phyloP scores from a whole-genome alignment of 2,888 invertebrate species.

The Copidosoma aretas region DNA sequence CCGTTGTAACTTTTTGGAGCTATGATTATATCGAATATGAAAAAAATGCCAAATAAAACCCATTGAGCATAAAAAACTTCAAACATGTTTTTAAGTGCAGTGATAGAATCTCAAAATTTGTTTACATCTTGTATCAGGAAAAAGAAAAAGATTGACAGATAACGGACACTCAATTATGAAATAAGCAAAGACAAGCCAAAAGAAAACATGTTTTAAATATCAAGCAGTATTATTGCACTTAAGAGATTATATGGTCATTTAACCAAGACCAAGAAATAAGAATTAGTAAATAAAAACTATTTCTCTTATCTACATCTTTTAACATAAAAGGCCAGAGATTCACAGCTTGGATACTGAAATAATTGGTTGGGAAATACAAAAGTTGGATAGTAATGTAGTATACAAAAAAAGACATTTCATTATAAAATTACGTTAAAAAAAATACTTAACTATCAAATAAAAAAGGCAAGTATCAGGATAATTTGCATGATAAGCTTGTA shows the following conservation, averaged over 20 bases:
- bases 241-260: not conserved
- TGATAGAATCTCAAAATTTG: slow-evolving; percentile 6
- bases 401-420: not conserved
- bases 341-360: not conserved
- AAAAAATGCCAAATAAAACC: not conserved
- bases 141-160: slow-evolving; percentile 11
- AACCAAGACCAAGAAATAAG: not conserved
- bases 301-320: not conserved
- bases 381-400: not conserved
- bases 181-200: slow-evolving; percentile 9
- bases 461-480: not conserved
- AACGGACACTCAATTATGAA: slow-evolving; percentile 11
- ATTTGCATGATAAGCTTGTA: not conserved
- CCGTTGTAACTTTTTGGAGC: not conserved
- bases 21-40: not conserved
- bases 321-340: not conserved
- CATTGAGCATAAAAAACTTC: not conserved
- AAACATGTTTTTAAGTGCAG: not conserved
- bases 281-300: not conserved
- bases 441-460: not conserved
- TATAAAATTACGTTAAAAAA: not conserved
- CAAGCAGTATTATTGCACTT: slow-evolving; percentile 1
- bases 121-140: slow-evolving; percentile 11
- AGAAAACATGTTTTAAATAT: slow-evolving; percentile 21
- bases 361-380: not conserved